phyloP scores from a whole-genome alignment of 2,797 vertebrate species.

The Chelmon rostratus region DNA sequence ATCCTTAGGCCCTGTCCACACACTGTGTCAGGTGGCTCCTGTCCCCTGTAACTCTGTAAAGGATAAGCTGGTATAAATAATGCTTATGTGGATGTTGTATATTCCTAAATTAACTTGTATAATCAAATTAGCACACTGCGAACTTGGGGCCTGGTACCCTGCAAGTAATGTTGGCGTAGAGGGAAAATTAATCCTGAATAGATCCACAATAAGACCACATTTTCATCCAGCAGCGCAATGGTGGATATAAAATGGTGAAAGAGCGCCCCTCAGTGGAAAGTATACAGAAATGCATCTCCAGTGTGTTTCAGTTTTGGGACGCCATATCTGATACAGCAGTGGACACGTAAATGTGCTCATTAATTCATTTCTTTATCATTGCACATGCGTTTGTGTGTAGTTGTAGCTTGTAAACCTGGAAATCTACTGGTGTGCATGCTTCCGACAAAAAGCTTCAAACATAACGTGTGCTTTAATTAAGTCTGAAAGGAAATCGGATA shows the following conservation, averaged over 20 bases:
- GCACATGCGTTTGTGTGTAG: background rate
- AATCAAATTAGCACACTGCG: no score
- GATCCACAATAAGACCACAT: background rate
- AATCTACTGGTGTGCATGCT: background rate
- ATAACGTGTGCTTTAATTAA: background rate
- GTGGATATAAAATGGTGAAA: slow-evolving; percentile 3
- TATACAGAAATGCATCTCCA: background rate
- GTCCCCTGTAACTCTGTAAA: no score
- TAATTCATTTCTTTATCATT: background rate
- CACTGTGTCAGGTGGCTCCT: no score
- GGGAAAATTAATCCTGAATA: background rate
- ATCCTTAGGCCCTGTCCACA: no score
- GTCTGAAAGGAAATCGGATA: rapidly evolving
- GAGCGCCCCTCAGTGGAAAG: slow-evolving; percentile 43
- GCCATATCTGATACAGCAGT: slow-evolving; percentile 7
- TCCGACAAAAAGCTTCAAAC: background rate
- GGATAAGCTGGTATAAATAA: no score
- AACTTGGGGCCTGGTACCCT: no score
- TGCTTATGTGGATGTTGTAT: no score
- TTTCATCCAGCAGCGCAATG: background rate
- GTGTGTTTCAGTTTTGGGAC: background rate
- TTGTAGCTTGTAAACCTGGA: background rate
- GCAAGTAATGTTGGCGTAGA: background rate
- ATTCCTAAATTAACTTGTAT: no score
- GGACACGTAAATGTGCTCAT: background rate